Percentiles rank a stretch among this genome's conserved stretches.
Evolutionary conservation across 2,797 vertebrate species (phyloP).

Genomic region (Acrocephalus scirpaceus): DNA sequence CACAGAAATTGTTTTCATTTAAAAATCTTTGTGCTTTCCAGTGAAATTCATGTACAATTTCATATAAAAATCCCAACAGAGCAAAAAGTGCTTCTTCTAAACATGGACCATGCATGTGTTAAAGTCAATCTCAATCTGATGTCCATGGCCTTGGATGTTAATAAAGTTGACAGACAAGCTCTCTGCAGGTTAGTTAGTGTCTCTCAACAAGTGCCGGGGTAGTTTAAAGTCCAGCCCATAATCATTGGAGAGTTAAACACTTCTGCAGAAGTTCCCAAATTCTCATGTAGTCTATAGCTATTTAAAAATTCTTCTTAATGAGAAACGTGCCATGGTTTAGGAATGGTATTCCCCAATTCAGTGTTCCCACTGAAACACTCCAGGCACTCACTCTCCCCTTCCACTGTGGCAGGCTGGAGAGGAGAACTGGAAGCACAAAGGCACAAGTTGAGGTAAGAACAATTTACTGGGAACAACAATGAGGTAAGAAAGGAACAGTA

Average conservation of each 20-base stretch:
- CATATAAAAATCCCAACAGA: background rate
- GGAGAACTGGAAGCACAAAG: background rate
- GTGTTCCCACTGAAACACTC: background rate
- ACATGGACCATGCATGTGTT: background rate
- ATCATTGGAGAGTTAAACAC: background rate
- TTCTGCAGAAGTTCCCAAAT: background rate
- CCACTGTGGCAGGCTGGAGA: background rate
- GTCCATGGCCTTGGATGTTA: background rate
- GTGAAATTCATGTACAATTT: background rate
- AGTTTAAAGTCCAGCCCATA: background rate
- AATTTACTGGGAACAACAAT: background rate
- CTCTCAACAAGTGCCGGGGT: background rate
- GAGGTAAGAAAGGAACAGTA: background rate
- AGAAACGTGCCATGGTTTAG: background rate
- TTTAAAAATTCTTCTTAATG: background rate
- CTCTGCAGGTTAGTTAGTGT: background rate
- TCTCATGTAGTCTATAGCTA: background rate
- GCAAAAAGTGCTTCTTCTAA: background rate
- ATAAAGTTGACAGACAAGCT: background rate
- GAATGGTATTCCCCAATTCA: background rate
- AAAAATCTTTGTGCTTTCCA: background rate
- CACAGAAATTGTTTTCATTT: background rate
- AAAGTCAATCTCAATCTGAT: background rate
- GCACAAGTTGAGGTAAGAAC: background rate
- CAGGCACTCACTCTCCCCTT: rapidly evolving